phyloP scores from a whole-genome alignment of 2,888 invertebrate species.

The Pomacea canaliculata region DNA sequence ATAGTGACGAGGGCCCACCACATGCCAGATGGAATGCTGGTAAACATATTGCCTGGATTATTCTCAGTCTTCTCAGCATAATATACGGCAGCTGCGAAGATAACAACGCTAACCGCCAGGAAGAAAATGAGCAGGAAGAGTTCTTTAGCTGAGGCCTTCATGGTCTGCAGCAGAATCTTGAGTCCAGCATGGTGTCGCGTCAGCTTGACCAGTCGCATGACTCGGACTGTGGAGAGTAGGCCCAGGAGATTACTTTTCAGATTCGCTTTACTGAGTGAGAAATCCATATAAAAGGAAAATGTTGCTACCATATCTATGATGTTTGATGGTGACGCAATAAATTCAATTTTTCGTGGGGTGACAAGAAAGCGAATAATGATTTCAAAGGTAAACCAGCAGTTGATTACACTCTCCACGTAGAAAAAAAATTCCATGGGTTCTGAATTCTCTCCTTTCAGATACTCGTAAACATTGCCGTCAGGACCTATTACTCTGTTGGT shows the following conservation, averaged over 20 bases:
- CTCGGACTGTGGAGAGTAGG: constrained; percentile 94
- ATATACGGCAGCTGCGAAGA: constrained; percentile 94
- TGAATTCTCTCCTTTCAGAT: constrained; percentile 86
- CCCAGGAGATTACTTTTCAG: constrained; percentile 78
- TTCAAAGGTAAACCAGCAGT: constrained; percentile 95
- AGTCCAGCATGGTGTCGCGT: constrained; percentile 94
- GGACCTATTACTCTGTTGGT: constrained; percentile 59
- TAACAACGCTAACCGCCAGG: constrained; percentile 92
- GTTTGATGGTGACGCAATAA: constrained; percentile 90
- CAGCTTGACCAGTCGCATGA: constrained; percentile 92
- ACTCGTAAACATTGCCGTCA: constrained; percentile 74
- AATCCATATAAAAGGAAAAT: constrained; percentile 83
- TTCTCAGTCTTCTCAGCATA: constrained; percentile 96
- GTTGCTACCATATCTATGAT: constrained; percentile 95
- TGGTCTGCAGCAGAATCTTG: constrained; percentile 95
- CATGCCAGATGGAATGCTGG: constrained; percentile 90
- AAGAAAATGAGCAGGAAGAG: constrained; percentile 92
- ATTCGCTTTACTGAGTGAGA: constrained; percentile 64
- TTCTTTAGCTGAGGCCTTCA: constrained; percentile 95
- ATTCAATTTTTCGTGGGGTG: constrained; percentile 90
- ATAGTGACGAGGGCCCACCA: constrained; percentile 99
- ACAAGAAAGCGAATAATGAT: constrained; percentile 88
- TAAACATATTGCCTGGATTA: constrained; percentile 94
- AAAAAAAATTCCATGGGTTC: constrained; percentile 95
- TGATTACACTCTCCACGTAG: constrained; percentile 92